Percentiles rank a stretch among this genome's conserved stretches.
These are phyloP conservation scores for Halichoerus grypus DNA, from an alignment of 2,113 vertebrate species.

Conservation along the genomic window DNA sequence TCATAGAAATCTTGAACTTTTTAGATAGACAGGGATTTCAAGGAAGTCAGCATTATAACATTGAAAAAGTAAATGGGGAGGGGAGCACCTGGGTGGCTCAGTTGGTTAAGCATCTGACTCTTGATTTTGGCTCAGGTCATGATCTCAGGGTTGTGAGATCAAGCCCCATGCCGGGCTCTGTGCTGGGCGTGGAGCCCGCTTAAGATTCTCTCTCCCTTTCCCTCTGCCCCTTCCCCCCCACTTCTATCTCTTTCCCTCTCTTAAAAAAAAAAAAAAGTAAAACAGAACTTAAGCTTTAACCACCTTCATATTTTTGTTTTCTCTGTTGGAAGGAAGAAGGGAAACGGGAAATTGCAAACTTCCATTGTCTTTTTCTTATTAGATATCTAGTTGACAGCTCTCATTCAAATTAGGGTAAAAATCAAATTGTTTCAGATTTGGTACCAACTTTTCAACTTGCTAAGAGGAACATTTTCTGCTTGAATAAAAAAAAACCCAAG, in stretches of 20 bases:
- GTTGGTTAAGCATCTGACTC: background rate
- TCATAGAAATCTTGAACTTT: background rate
- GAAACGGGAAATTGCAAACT: background rate
- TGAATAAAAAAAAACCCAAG: slow-evolving; percentile 18
- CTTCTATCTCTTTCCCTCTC: too few species aligned
- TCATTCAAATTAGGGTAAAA: slow-evolving; percentile 40
- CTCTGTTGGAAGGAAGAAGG: background rate
- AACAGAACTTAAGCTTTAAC: background rate
- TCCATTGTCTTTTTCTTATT: slow-evolving; percentile 9
- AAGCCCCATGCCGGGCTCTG: background rate
- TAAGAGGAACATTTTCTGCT: slow-evolving; percentile 55
- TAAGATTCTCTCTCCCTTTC: background rate
- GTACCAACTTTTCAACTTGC: background rate
- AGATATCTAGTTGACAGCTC: background rate
- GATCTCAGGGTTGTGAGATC: background rate
- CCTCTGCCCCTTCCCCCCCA: background rate
- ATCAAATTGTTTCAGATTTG: slow-evolving; percentile 19
- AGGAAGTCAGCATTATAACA: background rate
- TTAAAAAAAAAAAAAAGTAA: background rate
- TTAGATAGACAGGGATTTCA: background rate
- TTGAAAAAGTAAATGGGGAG: background rate
- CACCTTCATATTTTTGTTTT: background rate
- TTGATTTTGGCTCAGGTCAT: background rate
- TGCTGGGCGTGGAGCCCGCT: background rate
- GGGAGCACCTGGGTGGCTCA: background rate